A percentile compares a stretch with the other conserved stretches of the same genome.
phyloP scores from a whole-genome alignment of 2,888 invertebrate species.

The Nemapogon koenigi region DNA sequence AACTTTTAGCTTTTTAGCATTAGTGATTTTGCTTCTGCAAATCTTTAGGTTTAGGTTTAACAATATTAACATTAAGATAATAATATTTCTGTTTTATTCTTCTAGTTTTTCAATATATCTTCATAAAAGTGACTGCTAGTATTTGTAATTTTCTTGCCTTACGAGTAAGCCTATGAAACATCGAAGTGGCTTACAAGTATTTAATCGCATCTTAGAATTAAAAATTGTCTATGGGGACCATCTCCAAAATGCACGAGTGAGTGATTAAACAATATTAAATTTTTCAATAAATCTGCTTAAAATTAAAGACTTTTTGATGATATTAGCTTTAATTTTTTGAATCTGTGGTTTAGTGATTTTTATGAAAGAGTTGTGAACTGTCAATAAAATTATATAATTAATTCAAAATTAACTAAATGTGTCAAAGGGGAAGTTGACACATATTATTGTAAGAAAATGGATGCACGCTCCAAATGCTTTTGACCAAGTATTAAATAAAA shows the following conservation, averaged over 20 bases:
- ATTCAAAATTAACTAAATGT: constrained; percentile 23
- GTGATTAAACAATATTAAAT: not conserved
- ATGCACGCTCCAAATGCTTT: constrained; percentile 45
- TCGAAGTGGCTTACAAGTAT: constrained; percentile 2
- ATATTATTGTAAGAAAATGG: constrained; percentile 31
- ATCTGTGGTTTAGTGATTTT: not conserved
- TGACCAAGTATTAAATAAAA: constrained; percentile 31
- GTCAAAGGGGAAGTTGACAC: constrained; percentile 64
- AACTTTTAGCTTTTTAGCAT: constrained; percentile 52
- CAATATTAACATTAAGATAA: constrained; percentile 2
- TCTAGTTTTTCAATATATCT: constrained; percentile 27
- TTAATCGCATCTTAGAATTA: constrained; percentile 23
- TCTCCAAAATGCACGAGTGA: constrained; percentile 41
- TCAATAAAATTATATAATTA: not conserved
- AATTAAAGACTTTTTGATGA: constrained; percentile 36
- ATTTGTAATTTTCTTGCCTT: constrained; percentile 45
- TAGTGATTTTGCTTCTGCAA: constrained; percentile 49
- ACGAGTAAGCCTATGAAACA: constrained; percentile 19
- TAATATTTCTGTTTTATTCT: constrained; percentile 7
- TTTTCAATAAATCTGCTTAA: constrained; percentile 19
- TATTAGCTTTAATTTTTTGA: constrained; percentile 37
- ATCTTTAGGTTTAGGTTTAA: constrained; percentile 30
- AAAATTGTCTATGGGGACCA: constrained; percentile 52
- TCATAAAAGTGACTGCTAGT: constrained; percentile 42
- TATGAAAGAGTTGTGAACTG: constrained; percentile 35